Evolutionary conservation across 1,140 invertebrate species (phyloP).

Genomic region (Polyergus mexicanus): DNA sequence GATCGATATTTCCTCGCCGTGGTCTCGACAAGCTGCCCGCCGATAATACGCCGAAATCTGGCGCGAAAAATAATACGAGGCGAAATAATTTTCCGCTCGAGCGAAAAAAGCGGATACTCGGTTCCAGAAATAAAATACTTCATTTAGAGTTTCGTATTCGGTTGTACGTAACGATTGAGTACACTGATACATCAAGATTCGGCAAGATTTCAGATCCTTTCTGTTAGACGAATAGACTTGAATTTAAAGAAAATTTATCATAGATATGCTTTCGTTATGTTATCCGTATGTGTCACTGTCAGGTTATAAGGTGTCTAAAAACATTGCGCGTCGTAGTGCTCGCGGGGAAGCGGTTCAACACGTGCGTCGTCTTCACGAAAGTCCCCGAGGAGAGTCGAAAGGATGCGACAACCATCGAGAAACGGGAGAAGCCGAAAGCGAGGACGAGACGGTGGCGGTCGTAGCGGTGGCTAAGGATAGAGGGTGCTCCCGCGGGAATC

Average conservation of each 20-base stretch:
- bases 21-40: neutral
- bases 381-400: conserved; percentile 61
- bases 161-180: conserved; percentile 11
- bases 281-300: conserved; percentile 39
- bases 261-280: conserved; percentile 45
- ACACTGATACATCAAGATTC: conserved; percentile 50
- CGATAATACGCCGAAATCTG: conserved; percentile 32
- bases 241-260: conserved; percentile 30
- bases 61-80: conserved; percentile 44
- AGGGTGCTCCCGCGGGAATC: conserved; percentile 79
- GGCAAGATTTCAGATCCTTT: conserved; percentile 70
- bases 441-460: conserved; percentile 39
- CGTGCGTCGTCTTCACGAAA: conserved; percentile 67
- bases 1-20: conserved; percentile 59
- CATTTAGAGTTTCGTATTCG: conserved; percentile 60
- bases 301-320: conserved; percentile 62
- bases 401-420: conserved; percentile 73
- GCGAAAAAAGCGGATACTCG: conserved; percentile 8
- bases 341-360: conserved; percentile 66
- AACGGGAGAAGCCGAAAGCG: conserved; percentile 58
- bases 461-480: conserved; percentile 59
- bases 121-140: conserved; percentile 25
- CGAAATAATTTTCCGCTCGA: conserved; percentile 40
- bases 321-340: conserved; percentile 35
- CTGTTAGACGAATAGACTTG: conserved; percentile 68